Base-by-base conservation (phyloP, 2,888 invertebrate species). In the Loripinus fragilis region DNA sequence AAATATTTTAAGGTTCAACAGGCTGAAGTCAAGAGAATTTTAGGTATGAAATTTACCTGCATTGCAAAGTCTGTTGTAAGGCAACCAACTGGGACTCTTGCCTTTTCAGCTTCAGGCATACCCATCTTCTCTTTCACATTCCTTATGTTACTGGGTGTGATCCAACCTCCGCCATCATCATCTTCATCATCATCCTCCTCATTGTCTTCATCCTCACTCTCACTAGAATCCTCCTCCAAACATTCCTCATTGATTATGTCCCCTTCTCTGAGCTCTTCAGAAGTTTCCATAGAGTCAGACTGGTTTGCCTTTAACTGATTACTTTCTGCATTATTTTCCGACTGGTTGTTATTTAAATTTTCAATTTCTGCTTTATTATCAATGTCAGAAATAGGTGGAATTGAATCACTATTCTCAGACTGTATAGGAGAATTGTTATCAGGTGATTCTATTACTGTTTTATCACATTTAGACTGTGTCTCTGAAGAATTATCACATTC, bases 11-110 rank as follows among this genome's bases (percentile, higher is more conserved):
- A n/a, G n/a, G n/a, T n/a, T n/a, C n/a, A n/a, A n/a, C n/a, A n/a
- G n/a, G n/a, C n/a, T n/a, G n/a, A n/a, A n/a, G n/a, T n/a, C n/a
- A n/a, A 41, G 8, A 41, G 41, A 41, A 41, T 7, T 41, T 41
- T 7, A 10, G 41, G 15, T 10, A 41, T 15, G 5, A 2, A 7
- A 55, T 28, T 8, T 78, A 95, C 95, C 94, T 99, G 99, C 96
- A 99, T 97, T 0, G 99, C 98, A 95, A 98, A 99, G 94, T 99
- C 99, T 73, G 97, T 97, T 12, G 99, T 98, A 88, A 99, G 95
- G 91, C 99, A 99, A 0, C 98, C 99, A 35, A 99, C 98, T 85
- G 94, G 52, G 10, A 92, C 91, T 8, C 83, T 83, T 41, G 88
- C 86, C 64, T 83, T 84, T 71, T 88, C 87, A 42, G 71, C 42